Base-by-base conservation (phyloP, 2,888 invertebrate genomes). In the Ephialtes manifestator region DNA sequence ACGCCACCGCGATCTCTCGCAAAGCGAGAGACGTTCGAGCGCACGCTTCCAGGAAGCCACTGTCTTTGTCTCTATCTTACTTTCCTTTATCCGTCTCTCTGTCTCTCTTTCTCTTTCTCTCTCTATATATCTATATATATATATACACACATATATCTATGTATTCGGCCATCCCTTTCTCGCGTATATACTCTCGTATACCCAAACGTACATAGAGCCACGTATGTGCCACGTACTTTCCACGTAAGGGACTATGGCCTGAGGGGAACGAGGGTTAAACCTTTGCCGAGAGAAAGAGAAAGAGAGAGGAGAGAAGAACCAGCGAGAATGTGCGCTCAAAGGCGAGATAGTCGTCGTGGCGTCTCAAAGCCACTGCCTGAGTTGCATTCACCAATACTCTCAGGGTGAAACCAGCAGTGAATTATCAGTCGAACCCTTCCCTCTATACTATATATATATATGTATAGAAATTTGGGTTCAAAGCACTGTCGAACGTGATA, bases 1-100 rank as follows among this genome's bases (percentile, higher is more conserved):
- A 55, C 60, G 81, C 82, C 85, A 79, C 83, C 84, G 74, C 82
- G 85, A 86, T 87, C 88, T 84, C 75, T 75, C 83, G 77, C 82
- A 78, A 77, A 82, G 80, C 80, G 78, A 78, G 78, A 78, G 78
- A 81, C 70, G 70, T 78, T 81, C 77, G 68, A 67, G 75, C 70
- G 60, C 85, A 46, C 65, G 71, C 31, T 86, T 83, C 84, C 84
- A 79, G 70, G 81, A 82, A 84, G 65, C 46, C 58, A 48, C 18
- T 67, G 53, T 65, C 77, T 65, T 35, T 71, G 10, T 55, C n/a
- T 81, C 55, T 55, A 11, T 67, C 63, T 71, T 60, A 48, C 75
- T 81, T 55, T 75, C 75, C 15, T 65, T 63, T 63, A 31, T 20
- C 10, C 75, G 20, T 53, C 71, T 77, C 53, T 70, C 53, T 76